These are phyloP conservation scores for Drosophila grimshawi DNA, from an alignment of 1,140 invertebrate species.

Conservation along the genomic window DNA sequence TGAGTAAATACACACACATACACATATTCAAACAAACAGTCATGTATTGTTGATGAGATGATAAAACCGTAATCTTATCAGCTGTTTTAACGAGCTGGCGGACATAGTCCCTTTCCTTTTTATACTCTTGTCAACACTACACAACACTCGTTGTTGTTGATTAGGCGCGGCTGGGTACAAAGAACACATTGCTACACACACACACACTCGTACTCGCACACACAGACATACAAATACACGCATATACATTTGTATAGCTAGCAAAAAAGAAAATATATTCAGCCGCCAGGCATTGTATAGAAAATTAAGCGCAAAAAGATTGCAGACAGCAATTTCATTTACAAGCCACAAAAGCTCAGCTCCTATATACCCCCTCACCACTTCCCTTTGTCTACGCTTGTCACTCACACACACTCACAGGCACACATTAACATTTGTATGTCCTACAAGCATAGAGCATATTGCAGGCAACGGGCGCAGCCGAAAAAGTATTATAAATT, in stretches of 20 bases:
- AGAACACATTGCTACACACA: conserved; percentile 6
- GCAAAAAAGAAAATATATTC: conserved; percentile 22
- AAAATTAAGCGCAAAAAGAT: conserved; percentile 56
- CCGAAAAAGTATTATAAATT: conserved; percentile 69
- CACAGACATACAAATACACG: conserved; percentile 25
- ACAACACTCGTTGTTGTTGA: conserved; percentile 15
- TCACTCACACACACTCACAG: conserved; percentile 37
- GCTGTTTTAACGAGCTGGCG: conserved; percentile 54
- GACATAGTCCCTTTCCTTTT: conserved; percentile 41
- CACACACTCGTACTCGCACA: conserved; percentile 18
- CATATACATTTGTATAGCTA: conserved; percentile 38
- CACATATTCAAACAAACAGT: conserved; percentile 8
- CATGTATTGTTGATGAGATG: conserved; percentile 4
- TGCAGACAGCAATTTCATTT: conserved; percentile 67
- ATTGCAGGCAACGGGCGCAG: conserved; percentile 55
- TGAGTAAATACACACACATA: neutral
- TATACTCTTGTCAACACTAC: conserved; percentile 58
- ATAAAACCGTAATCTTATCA: conserved; percentile 68
- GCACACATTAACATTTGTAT: conserved; percentile 11
- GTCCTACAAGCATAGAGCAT: conserved; percentile 42
- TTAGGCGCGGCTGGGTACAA: conserved; percentile 15
- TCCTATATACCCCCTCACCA: neutral
- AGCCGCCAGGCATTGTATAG: conserved; percentile 31
- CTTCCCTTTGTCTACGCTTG: conserved; percentile 27
- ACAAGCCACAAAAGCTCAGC: conserved; percentile 38